Percentiles rank a stretch among this genome's conserved stretches.
Evolutionary conservation across 2,113 vertebrate genomes (phyloP).

Genomic region (Brachirus orientalis): DNA sequence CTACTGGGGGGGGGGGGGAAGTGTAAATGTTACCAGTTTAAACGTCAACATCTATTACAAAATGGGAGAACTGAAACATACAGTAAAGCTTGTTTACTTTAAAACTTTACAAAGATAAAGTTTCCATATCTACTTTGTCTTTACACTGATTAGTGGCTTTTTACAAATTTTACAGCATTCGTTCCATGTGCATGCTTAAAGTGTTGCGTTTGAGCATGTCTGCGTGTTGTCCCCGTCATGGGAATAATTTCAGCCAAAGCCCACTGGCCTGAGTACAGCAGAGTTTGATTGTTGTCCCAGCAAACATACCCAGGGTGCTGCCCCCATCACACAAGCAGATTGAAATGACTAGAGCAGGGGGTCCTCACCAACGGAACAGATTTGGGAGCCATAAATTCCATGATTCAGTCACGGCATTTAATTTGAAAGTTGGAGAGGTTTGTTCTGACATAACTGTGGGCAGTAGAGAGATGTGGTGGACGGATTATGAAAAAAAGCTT

Average conservation of each 20-base stretch:
- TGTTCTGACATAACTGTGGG: slow-evolving; percentile 63
- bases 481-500: slow-evolving; percentile 31
- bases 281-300: slow-evolving; percentile 48
- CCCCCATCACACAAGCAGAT: slow-evolving; percentile 21
- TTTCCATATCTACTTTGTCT: background rate
- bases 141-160: background rate
- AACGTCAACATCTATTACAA: no score
- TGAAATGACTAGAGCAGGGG: slow-evolving; percentile 45
- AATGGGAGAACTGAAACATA: no score
- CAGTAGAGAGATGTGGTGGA: slow-evolving; percentile 47
- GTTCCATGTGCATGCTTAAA: no score
- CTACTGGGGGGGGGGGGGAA: no score
- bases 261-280: slow-evolving; percentile 36
- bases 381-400: slow-evolving; percentile 33
- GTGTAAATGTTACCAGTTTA: no score
- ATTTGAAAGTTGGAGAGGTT: slow-evolving; percentile 41
- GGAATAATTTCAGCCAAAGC: slow-evolving; percentile 45
- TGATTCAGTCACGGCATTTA: slow-evolving; percentile 48
- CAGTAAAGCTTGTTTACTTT: no score
- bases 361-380: slow-evolving; percentile 38
- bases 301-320: slow-evolving; percentile 37
- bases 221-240: slow-evolving; percentile 49
- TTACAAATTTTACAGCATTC: background rate
- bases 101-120: no score
- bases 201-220: background rate